Evolutionary conservation across 2,888 invertebrate species (phyloP).

Genomic region (Brenthis hecate): DNA sequence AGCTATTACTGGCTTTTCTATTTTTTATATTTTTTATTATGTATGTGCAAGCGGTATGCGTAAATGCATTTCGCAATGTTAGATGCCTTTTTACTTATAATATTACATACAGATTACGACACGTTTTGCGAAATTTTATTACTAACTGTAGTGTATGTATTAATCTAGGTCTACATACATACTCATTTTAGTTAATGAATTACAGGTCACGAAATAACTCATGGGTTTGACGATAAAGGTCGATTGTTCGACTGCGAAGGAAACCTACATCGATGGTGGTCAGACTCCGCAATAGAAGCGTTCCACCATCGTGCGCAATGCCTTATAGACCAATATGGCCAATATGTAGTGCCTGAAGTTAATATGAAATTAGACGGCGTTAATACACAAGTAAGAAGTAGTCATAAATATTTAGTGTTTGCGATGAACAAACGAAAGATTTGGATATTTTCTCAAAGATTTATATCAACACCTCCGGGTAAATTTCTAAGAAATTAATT

Average conservation of each 20-base stretch:
- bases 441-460: too few species aligned
- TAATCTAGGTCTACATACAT: too few species aligned
- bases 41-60: too few species aligned
- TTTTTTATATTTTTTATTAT: too few species aligned
- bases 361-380: constrained; percentile 88
- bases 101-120: too few species aligned
- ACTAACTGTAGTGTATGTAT: too few species aligned
- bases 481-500: too few species aligned
- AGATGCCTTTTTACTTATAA: background rate
- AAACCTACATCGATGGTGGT: constrained; percentile 95
- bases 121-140: too few species aligned
- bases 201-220: constrained; percentile 92
- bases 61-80: background rate
- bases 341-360: constrained; percentile 91
- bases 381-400: constrained; percentile 85
- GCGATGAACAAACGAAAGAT: too few species aligned
- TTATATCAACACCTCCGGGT: too few species aligned
- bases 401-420: too few species aligned
- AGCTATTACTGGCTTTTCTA: too few species aligned
- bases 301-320: constrained; percentile 90
- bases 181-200: background rate
- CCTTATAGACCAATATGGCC: constrained; percentile 92
- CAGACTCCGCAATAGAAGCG: constrained; percentile 86
- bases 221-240: constrained; percentile 95
- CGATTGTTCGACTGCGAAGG: constrained; percentile 96